Percentiles rank a stretch among this genome's conserved stretches.
These are phyloP conservation scores for Camelus dromedarius DNA, from an alignment of 2,113 vertebrate species.

Conservation along the genomic window DNA sequence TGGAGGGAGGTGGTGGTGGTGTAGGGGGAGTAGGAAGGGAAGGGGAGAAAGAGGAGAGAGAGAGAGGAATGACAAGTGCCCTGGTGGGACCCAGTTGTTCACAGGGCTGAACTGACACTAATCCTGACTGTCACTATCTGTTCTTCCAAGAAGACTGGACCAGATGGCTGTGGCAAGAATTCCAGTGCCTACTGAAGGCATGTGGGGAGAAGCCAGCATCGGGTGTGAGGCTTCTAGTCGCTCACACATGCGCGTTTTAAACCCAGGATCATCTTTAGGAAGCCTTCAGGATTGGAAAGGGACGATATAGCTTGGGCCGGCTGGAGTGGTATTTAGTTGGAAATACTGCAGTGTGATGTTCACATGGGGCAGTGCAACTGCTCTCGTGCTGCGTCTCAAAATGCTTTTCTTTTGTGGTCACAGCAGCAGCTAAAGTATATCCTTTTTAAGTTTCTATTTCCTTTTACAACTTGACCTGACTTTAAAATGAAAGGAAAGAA, in stretches of 20 bases:
- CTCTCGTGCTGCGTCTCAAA: not conserved
- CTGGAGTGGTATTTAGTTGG: not conserved
- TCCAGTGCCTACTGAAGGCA: not conserved
- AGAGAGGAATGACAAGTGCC: not conserved
- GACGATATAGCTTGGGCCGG: not conserved
- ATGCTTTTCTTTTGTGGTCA: not conserved
- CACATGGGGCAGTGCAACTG: accelerated
- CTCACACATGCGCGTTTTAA: not conserved
- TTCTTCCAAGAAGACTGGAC: not conserved
- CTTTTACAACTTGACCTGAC: not conserved
- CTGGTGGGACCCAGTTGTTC: not conserved
- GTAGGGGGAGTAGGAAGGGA: not conserved
- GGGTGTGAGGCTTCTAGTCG: not conserved
- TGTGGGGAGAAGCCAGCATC: not conserved
- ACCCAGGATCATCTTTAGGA: not conserved
- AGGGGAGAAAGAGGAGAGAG: not conserved
- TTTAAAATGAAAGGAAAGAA: not conserved
- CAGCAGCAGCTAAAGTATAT: not conserved
- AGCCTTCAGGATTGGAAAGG: not conserved
- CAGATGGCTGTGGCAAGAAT: not conserved
- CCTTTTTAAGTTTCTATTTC: not conserved
- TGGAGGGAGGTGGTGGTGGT: too few relatives aligned
- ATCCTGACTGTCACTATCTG: not conserved
- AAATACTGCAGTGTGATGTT: too few relatives aligned
- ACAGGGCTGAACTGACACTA: not conserved